Evolutionary conservation across 2,113 vertebrate species (phyloP).

Genomic region (Albula glossodonta): DNA sequence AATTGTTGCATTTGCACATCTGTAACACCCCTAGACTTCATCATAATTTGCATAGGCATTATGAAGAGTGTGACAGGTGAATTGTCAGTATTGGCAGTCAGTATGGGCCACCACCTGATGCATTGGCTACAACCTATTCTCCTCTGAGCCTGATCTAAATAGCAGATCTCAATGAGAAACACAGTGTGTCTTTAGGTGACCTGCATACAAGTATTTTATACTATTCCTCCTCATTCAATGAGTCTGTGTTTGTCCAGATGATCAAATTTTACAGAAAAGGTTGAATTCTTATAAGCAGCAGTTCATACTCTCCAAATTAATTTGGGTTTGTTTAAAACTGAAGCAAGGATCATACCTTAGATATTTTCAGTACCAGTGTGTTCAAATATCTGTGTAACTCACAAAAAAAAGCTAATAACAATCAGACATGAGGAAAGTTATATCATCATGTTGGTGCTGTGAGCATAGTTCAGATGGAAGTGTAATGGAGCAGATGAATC

Average conservation of each 20-base stretch:
- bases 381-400: neutral
- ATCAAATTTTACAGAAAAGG: too few relatives aligned
- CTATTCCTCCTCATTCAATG: neutral
- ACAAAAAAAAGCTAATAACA: neutral
- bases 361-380: neutral
- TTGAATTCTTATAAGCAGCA: neutral
- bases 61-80: neutral
- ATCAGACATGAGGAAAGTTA: neutral
- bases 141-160: neutral
- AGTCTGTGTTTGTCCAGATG: neutral
- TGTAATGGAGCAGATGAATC: slow-evolving; percentile 1
- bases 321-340: neutral
- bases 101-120: neutral
- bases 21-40: neutral
- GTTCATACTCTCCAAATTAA: neutral
- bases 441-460: neutral
- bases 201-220: neutral
- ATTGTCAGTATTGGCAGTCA: neutral
- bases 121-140: neutral
- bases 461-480: neutral
- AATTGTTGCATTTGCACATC: neutral
- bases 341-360: neutral
- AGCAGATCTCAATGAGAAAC: neutral
- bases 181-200: neutral
- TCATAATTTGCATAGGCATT: neutral